Base-by-base conservation (phyloP, 2,888 invertebrate species). In the Yponomeuta plumbellus region DNA sequence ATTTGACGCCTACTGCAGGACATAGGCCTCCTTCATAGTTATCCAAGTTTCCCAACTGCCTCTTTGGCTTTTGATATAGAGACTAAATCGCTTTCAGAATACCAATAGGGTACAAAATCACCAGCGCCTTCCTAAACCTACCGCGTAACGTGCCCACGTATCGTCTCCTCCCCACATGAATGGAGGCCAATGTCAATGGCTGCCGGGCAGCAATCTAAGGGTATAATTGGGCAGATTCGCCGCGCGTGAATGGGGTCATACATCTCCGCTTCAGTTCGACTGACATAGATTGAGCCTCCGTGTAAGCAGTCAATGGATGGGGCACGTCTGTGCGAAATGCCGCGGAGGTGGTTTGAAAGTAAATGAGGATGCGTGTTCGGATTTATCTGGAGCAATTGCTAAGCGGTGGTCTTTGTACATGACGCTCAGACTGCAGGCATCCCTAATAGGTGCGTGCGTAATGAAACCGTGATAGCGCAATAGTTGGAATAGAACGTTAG, bases 171-270 rank as follows among this genome's bases (percentile, higher is more conserved):
- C 39, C 23, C n/a, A 21, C 57, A 62, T 61, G 56, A 66, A 59
- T 66, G 61, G 61, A 20, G 13, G 11, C 26, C 22, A 44, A 61
- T 59, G 44, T 66, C 44, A 66, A 66, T 61, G 62, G 62, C n/a
- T 57, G 22, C 62, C 20, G 21, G 52, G 40, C 64, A 11, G 62
- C 34, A 52, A 52, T 39, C 39, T 23, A 13, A 3, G 20, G n/a
- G 34, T 59, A 61, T 66, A 66, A 66, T 59, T 59, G 66, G 59
- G 40, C 58, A 17, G 59, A 26, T 61, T 61, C 39, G 44, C 21
- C 21, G 66, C 69, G 69, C 65, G 68, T 75, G 72, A 75, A 76
- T 75, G 70, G 73, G 68, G 66, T 69, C 71, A 73, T 75, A 72
- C 73, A 72, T 76, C 73, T 73, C 63, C 44, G 44, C 44, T 52